Percentiles rank a stretch among this genome's conserved stretches.
phyloP scores from a whole-genome alignment of 2,113 vertebrate genomes.

The Thamnaconus septentrionalis region DNA sequence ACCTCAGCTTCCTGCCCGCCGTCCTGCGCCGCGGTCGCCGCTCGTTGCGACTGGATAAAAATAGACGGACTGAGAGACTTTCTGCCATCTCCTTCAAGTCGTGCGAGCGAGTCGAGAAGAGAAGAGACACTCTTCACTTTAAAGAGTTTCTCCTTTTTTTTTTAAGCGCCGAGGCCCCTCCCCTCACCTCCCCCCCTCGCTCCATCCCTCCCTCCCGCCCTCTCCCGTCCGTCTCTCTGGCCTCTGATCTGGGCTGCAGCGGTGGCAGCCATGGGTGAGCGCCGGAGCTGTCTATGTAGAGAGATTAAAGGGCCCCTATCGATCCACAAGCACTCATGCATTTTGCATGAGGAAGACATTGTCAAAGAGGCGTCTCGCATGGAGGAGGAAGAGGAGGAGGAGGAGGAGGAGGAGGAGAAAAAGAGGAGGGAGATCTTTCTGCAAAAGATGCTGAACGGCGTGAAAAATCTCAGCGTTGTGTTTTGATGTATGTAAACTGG shows the following conservation, averaged over 20 bases:
- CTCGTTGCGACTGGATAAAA: too few relatives aligned
- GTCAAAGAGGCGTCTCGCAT: constrained; percentile 68
- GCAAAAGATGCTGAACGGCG: constrained; percentile 66
- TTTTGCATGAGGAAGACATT: constrained; percentile 74
- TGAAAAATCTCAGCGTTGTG: constrained; percentile 59
- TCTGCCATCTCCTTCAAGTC: too few relatives aligned
- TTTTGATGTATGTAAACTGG: constrained; percentile 61
- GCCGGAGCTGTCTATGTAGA: constrained; percentile 63
- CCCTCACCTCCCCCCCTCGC: not conserved
- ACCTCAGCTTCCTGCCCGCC: too few relatives aligned
- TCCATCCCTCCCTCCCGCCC: constrained; percentile 28
- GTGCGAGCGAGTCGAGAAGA: too few relatives aligned
- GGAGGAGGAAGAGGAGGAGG: constrained; percentile 40
- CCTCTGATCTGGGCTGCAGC: constrained; percentile 60
- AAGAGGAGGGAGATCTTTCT: constrained; percentile 41
- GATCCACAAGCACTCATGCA: constrained; percentile 70
- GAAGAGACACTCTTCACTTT: too few relatives aligned
- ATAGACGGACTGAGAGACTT: too few relatives aligned
- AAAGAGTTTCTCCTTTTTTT: too few relatives aligned
- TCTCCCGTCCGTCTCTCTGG: constrained; percentile 14
- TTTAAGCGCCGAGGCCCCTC: not conserved
- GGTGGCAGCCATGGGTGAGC: constrained; percentile 54
- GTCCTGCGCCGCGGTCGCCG: too few relatives aligned
- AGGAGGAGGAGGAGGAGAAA: constrained; percentile 9
- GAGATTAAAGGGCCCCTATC: constrained; percentile 73